Percentiles rank a stretch among this genome's conserved stretches.
These are phyloP conservation scores for Enteromius radiatus DNA, from an alignment of 2,797 vertebrate species.

Conservation along the genomic window DNA sequence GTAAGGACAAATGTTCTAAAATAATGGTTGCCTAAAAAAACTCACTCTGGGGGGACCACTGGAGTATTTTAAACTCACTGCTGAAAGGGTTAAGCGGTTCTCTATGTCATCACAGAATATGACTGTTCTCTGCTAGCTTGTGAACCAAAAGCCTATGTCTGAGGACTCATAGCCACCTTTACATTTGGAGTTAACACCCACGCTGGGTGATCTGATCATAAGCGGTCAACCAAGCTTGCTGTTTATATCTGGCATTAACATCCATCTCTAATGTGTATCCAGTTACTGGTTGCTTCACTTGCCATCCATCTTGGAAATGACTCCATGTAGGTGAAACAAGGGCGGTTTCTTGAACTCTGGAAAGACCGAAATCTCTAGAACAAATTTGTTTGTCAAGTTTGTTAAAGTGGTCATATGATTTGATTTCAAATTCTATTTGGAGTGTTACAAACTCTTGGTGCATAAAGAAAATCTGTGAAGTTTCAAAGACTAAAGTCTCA, in stretches of 20 bases:
- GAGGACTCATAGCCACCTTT: slow-evolving; percentile 18
- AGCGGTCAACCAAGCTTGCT: not conserved
- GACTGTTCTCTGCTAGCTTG: slow-evolving; percentile 43
- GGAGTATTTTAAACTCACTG: too few relatives aligned
- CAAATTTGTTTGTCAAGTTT: too few relatives aligned
- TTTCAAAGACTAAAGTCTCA: too few relatives aligned
- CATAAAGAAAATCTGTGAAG: too few relatives aligned
- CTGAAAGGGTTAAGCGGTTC: slow-evolving; percentile 19
- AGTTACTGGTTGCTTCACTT: not conserved
- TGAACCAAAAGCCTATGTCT: slow-evolving; percentile 10
- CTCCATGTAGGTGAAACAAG: not conserved
- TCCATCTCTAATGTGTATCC: not conserved
- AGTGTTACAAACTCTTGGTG: too few relatives aligned
- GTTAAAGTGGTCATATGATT: too few relatives aligned
- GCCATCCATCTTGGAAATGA: not conserved
- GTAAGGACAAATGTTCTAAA: too few relatives aligned
- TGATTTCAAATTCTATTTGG: too few relatives aligned
- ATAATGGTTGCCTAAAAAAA: too few relatives aligned
- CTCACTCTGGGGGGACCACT: too few relatives aligned
- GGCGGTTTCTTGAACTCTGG: not conserved
- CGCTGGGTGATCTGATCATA: not conserved
- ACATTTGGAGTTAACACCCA: not conserved
- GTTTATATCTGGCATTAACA: slow-evolving; percentile 1
- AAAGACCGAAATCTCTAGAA: not conserved
- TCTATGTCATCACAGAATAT: slow-evolving; percentile 28